Evolutionary conservation across 2,888 invertebrate species (phyloP).

Genomic region (Cheilosia impressa): DNA sequence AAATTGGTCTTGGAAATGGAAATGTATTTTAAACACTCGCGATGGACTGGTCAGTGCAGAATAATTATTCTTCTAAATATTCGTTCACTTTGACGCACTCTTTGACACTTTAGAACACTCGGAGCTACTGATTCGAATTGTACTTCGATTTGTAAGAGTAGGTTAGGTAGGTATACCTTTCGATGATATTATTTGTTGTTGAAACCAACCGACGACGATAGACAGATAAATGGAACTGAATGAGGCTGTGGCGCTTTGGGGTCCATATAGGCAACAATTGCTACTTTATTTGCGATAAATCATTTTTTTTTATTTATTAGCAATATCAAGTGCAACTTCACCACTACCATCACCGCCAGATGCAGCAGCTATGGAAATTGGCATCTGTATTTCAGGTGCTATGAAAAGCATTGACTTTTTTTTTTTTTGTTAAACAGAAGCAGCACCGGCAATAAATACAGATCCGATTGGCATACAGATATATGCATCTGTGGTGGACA

Average conservation of each 20-base stretch:
- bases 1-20: constrained; percentile 2
- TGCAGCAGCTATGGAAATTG: constrained; percentile 48
- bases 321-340: constrained; percentile 73
- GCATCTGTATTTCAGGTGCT: constrained; percentile 55
- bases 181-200: constrained; percentile 34
- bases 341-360: constrained; percentile 38
- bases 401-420: constrained; percentile 41
- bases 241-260: constrained; percentile 61
- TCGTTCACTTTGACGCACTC: constrained; percentile 6
- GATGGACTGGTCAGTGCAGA: not conserved
- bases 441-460: constrained; percentile 18
- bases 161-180: too few species aligned
- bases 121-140: constrained; percentile 22
- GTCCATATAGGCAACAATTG: constrained; percentile 71
- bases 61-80: not conserved
- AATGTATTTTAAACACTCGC: not conserved
- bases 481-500: constrained; percentile 11
- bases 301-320: constrained; percentile 47
- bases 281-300: constrained; percentile 69
- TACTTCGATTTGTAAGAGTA: constrained; percentile 22
- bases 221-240: constrained; percentile 71
- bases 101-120: constrained; percentile 20
- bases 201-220: constrained; percentile 73
- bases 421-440: not conserved
- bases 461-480: constrained; percentile 36